Percentiles rank a stretch among this genome's conserved stretches.
phyloP scores from a whole-genome alignment of 2,797 vertebrate species.

The Hephaestus fuliginosus region DNA sequence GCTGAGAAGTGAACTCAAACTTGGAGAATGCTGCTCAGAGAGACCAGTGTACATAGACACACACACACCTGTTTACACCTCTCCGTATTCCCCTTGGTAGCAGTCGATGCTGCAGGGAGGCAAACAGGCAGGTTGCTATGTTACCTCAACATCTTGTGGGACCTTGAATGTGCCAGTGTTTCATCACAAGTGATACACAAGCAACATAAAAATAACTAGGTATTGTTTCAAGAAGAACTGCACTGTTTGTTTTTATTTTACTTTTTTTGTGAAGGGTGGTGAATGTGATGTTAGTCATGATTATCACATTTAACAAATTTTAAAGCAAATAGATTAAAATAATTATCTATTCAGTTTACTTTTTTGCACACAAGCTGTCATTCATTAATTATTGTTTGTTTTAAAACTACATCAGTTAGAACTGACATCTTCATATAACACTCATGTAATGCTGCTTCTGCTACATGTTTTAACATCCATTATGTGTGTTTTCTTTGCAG shows the following conservation, averaged over 20 bases:
- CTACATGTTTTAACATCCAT: background rate
- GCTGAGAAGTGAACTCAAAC: constrained; percentile 18
- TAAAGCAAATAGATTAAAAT: background rate
- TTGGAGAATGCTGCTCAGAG: constrained; percentile 25
- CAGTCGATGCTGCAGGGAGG: constrained; percentile 53
- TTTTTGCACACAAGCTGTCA: background rate
- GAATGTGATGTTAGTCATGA: background rate
- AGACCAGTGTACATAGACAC: constrained; percentile 26
- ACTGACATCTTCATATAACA: background rate
- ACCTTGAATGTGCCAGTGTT: constrained; percentile 34
- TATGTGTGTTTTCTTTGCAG: constrained; percentile 77
- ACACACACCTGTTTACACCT: constrained; percentile 72
- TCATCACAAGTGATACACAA: constrained; percentile 46
- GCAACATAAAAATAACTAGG: background rate
- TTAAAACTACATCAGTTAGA: background rate
- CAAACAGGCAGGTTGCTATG: constrained; percentile 77
- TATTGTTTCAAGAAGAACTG: constrained; percentile 7
- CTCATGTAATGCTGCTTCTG: background rate
- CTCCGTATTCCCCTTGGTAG: constrained; percentile 60
- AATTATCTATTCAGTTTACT: background rate
- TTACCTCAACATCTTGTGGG: constrained; percentile 59
- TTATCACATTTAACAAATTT: background rate
- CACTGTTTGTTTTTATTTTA: background rate
- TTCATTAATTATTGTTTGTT: background rate
- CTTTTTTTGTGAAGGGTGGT: background rate